These are phyloP conservation scores for Drosophila nigrodunni DNA, from an alignment of 1,140 invertebrate species.

Conservation along the genomic window DNA sequence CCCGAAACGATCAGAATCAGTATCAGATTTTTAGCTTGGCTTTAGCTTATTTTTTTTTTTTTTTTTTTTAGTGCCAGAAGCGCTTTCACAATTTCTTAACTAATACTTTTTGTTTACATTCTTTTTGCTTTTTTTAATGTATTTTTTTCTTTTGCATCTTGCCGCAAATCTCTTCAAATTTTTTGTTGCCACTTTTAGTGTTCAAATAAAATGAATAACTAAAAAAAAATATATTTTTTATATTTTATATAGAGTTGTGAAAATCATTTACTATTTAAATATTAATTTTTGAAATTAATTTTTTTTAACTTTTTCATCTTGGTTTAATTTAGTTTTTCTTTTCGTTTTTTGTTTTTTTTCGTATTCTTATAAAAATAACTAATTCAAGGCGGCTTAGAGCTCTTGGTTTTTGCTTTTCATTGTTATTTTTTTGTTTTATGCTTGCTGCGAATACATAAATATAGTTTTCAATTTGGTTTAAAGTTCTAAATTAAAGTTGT, in stretches of 20 bases:
- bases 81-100: conserved; percentile 65
- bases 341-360: conserved; percentile 40
- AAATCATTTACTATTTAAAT: conserved; percentile 59
- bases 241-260: conserved; percentile 27
- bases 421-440: conserved; percentile 35
- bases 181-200: conserved; percentile 70
- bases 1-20: background rate
- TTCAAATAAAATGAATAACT: conserved; percentile 68
- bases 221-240: conserved; percentile 46
- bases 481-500: conserved; percentile 70
- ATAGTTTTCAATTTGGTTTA: conserved; percentile 70
- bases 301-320: conserved; percentile 28
- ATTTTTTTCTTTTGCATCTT: conserved; percentile 44
- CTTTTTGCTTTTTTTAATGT: conserved; percentile 35
- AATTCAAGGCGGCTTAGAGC: conserved; percentile 82
- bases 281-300: conserved; percentile 75
- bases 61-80: conserved; percentile 64
- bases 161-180: conserved; percentile 37
- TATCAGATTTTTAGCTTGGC: conserved; percentile 59
- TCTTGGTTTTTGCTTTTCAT: conserved; percentile 74
- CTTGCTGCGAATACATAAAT: conserved; percentile 46
- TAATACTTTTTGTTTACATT: conserved; percentile 47
- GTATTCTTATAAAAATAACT: conserved; percentile 79
- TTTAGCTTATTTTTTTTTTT: conserved; percentile 53
- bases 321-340: conserved; percentile 5